These are phyloP conservation scores for Philereme vetulata DNA, from an alignment of 2,888 invertebrate genomes.

Conservation along the genomic window DNA sequence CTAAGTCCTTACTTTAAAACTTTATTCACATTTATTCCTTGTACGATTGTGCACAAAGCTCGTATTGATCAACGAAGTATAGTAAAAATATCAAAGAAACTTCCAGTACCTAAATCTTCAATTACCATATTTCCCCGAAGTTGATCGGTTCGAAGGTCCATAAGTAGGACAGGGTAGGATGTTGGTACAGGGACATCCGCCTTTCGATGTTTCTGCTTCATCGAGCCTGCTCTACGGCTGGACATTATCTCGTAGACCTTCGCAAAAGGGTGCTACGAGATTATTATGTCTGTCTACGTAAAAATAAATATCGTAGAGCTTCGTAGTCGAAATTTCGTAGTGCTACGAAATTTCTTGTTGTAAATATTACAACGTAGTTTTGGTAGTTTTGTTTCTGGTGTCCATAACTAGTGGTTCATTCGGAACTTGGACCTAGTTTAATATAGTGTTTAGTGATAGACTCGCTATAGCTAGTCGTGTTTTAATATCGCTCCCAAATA, in stretches of 20 bases:
- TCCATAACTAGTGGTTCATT: too few relatives aligned
- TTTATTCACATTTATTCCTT: too few relatives aligned
- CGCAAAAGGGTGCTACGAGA: background rate
- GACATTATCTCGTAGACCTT: slow-evolving; percentile 7
- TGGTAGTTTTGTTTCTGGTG: too few relatives aligned
- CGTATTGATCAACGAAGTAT: background rate
- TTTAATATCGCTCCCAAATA: too few relatives aligned
- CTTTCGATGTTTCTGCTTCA: slow-evolving; percentile 30
- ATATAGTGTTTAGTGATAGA: too few relatives aligned
- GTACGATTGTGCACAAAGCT: too few relatives aligned
- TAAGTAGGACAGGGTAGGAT: slow-evolving; percentile 11
- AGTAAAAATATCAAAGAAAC: background rate
- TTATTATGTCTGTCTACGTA: too few relatives aligned
- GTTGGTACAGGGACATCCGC: slow-evolving; percentile 8
- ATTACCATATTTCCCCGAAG: slow-evolving; percentile 5
- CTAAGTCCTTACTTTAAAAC: too few relatives aligned
- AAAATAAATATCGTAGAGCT: background rate
- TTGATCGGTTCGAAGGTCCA: slow-evolving; percentile 9
- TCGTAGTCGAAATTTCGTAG: slow-evolving; percentile 9
- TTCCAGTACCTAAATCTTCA: slow-evolving; percentile 1
- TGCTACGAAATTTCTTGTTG: background rate
- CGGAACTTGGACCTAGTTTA: too few relatives aligned
- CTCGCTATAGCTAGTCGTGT: too few relatives aligned
- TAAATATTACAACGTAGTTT: too few relatives aligned
- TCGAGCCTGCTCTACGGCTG: slow-evolving; percentile 13